Base-by-base conservation (phyloP, 2,113 vertebrate species). In the Phrynocephalus versicolor region DNA sequence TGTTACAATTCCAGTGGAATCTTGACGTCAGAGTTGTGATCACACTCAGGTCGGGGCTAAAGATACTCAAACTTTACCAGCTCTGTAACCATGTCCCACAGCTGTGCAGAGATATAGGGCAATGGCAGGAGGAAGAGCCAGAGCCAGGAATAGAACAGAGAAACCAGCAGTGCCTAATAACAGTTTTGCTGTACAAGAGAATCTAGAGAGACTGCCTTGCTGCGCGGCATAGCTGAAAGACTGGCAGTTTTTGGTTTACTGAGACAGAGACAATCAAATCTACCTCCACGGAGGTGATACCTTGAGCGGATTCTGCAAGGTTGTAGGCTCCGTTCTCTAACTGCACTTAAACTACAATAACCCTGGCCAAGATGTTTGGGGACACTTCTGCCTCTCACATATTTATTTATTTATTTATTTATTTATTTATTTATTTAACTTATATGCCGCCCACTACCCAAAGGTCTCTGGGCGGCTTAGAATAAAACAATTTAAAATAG, bases 1-100 rank as follows among this genome's bases (percentile, higher is more conserved):
- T 67, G 67, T 77, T 76, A 77, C 82, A 37, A 67, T 76, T 84
- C 67, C 62, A 37, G 25, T n/a, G 21, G 60, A 37, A 75, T 64
- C 60, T 33, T 51, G 82, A 64, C n/a, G 57, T 72, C 62, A 76
- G 72, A 76, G 27, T 62, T 83, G 70, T 21, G 18, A 33, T 45
- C 72, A 74, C 14, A 27, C 57, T 62, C 57, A 41, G 37, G 12
- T 55, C 30, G 70, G 41, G 51, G 27, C 7, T 3, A 15, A 1
- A n/a, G 8, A 1, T 14, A 60, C 27, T 60, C 65, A 37, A 39
- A 73, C 55, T 25, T 62, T 21, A 58, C 39, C 70, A 41, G 55
- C 35, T 73, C 39, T 37, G 21, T 9, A 8, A 60, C 51, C 2
- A 14, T 39, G 25, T 18, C 16, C 69, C 81, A 72, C 67, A 72